Base-by-base conservation (phyloP, 2,113 vertebrate species). In the Chrysemys picta region DNA sequence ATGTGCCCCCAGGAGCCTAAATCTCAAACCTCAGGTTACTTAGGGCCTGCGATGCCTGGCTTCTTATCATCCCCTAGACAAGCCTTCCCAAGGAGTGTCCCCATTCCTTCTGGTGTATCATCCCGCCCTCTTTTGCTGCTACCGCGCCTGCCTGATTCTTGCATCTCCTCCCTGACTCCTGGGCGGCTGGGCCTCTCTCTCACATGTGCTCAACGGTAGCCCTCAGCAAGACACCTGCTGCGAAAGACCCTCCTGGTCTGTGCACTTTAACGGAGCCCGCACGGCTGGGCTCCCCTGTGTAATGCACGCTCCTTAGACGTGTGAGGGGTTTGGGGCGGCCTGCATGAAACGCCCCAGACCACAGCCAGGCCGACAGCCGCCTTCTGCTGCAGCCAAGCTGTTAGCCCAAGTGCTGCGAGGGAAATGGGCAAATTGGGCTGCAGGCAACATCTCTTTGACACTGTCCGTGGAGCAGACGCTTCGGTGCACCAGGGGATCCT, bases 21-120 rank as follows among this genome's bases (percentile, higher is more conserved):
- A 2, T 38, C 1, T 86, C 56, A 62, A 29, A 59, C 4, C 82
- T 10, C 4, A 17, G 42, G 14, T 11, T 62, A 78, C 54, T 49
- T 24, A 50, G 22, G 47, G 8, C 52, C 17, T 47, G 7, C 6
- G 5, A 25, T 5, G 5, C 1, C n/a, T 29, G 17, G 1, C 38
- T 78, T 62, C 10, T 89, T 92, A 69, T 35, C 56, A 29, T 14
- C 16, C 31, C 29, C 65, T 69, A 17, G 17, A 21, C 65, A 31
- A 31, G 13, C 27, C 13, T 31, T 62, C 29, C 59, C 29, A 10
- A 21, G 65, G 65, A 69, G 35, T 4, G 62, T 16, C 16, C 62
- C 59, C 29, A 35, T 62, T 62, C 29, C 4, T 6, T 13, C 59
- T n/a, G 29, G 62, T 8, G 14, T 8, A 19, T 65, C 62, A 69